phyloP scores from a whole-genome alignment of 2,113 vertebrate genomes.

The Nyctereutes procyonoides region DNA sequence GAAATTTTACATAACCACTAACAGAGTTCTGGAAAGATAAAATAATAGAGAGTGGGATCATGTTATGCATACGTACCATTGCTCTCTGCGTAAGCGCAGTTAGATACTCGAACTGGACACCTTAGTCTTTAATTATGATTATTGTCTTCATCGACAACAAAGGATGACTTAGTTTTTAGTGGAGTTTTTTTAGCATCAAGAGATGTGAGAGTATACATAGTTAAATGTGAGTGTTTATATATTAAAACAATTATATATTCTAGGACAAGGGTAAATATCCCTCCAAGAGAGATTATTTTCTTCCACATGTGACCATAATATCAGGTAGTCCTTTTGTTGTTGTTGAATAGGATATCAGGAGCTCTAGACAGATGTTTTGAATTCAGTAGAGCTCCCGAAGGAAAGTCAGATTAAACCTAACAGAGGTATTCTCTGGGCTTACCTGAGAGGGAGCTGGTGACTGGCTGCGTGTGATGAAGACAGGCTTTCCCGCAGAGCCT shows the following conservation, averaged over 20 bases:
- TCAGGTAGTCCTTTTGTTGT: neutral
- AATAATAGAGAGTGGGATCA: neutral
- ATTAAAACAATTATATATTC: neutral
- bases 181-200: neutral
- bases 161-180: neutral
- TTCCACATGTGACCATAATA: neutral
- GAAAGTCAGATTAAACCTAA: neutral
- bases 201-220: neutral
- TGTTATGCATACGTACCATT: accelerated
- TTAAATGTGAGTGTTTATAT: neutral
- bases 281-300: neutral
- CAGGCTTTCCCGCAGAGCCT: neutral
- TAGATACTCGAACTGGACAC: neutral
- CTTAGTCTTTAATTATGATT: constrained; percentile 27
- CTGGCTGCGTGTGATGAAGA: neutral
- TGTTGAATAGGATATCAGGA: neutral
- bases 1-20: constrained; percentile 21
- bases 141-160: neutral
- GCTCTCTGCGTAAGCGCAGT: neutral
- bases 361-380: neutral
- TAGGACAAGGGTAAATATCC: neutral
- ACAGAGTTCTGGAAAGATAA: neutral
- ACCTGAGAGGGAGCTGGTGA: neutral
- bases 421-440: neutral
- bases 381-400: neutral